Evolutionary conservation across 2,888 invertebrate genomes (phyloP).

Genomic region (Caenorhabditis plicata): DNA sequence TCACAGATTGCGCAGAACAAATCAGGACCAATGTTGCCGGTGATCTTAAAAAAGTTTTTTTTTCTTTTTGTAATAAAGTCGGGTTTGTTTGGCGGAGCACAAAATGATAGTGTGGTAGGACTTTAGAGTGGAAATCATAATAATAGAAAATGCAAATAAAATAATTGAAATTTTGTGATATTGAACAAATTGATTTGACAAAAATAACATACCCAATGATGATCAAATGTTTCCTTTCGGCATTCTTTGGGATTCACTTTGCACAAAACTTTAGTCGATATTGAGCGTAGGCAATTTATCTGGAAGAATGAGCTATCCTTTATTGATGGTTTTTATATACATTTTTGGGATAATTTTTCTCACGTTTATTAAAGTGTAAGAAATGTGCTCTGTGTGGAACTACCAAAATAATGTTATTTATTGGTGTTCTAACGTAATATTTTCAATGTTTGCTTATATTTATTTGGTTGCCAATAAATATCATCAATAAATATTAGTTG

Average conservation of each 20-base stretch:
- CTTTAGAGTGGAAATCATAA: too few relatives aligned
- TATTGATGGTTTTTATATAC: not conserved
- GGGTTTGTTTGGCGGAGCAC: not conserved
- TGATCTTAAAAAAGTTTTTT: conserved; percentile 23
- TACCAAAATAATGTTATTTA: too few relatives aligned
- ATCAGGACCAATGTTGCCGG: conserved; percentile 46
- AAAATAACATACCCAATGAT: conserved; percentile 28
- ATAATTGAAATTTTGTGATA: too few relatives aligned
- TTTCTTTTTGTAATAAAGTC: too few relatives aligned
- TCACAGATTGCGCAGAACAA: conserved; percentile 49
- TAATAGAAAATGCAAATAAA: too few relatives aligned
- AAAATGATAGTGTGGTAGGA: too few relatives aligned
- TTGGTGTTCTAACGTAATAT: not conserved
- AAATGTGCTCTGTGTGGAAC: too few relatives aligned
- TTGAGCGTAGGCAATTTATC: conserved; percentile 27
- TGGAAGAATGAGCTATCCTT: conserved; percentile 5
- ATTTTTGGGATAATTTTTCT: not conserved
- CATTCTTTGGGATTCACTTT: conserved; percentile 16
- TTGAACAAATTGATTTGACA: too few relatives aligned
- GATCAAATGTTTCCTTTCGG: conserved; percentile 17
- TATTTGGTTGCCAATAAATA: not conserved
- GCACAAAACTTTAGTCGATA: conserved; percentile 28
- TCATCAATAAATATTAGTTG: too few relatives aligned
- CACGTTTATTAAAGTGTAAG: not conserved
- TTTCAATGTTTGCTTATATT: not conserved